These are phyloP conservation scores for Drosophila teissieri DNA, from an alignment of 1,140 invertebrate genomes.

Conservation along the genomic window DNA sequence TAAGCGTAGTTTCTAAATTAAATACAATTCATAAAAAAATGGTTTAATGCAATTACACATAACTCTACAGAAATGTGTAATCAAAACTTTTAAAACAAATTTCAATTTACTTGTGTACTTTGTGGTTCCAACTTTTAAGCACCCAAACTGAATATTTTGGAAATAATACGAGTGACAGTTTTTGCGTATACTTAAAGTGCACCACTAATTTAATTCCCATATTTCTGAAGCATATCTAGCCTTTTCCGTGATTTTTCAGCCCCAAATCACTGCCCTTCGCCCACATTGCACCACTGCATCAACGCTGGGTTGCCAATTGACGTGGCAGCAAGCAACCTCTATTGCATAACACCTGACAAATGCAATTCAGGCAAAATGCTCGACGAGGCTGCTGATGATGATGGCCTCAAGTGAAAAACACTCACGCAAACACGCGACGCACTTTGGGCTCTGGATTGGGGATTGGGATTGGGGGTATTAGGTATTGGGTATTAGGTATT, in stretches of 20 bases:
- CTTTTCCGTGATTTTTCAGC: background rate
- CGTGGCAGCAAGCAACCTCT: slow-evolving; percentile 1
- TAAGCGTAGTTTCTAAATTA: too few species aligned
- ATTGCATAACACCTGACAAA: slow-evolving; percentile 58
- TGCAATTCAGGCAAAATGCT: slow-evolving; percentile 37
- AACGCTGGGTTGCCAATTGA: slow-evolving; percentile 23
- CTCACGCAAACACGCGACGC: slow-evolving; percentile 47
- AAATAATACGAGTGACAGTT: too few species aligned
- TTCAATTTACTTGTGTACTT: too few species aligned
- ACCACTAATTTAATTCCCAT: background rate
- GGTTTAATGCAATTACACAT: too few species aligned
- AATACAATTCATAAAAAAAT: too few species aligned
- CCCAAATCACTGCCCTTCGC: background rate
- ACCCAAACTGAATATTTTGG: too few species aligned
- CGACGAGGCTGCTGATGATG: slow-evolving; percentile 14
- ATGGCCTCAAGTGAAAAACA: slow-evolving; percentile 66
- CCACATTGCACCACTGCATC: slow-evolving; percentile 1
- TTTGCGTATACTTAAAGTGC: too few species aligned
- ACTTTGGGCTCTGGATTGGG: slow-evolving; percentile 23
- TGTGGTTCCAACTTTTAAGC: too few species aligned
- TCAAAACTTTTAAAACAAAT: too few species aligned
- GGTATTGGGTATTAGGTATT: too few species aligned
- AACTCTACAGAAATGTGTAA: too few species aligned
- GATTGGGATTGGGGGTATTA: too few species aligned
- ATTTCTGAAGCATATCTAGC: background rate